Evolutionary conservation across 2,113 vertebrate species (phyloP), one percentile per base, ranked within the genome.

Genomic region (Talpa occidentalis): DNA sequence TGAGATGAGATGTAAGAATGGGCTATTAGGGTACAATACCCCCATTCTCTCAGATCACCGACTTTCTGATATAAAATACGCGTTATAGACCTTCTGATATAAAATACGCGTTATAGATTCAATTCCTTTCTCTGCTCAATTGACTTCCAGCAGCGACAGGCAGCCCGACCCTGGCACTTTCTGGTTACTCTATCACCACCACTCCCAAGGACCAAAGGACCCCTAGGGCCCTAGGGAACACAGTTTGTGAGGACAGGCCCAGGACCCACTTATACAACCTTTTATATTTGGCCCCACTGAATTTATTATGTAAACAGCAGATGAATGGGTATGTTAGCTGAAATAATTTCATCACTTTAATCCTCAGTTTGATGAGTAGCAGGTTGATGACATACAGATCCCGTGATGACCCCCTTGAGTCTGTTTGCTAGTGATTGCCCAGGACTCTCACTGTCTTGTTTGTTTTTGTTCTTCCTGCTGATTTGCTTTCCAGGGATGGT

Each of bases 331-430:
- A 0, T 85, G 37, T 86, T 42, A 30, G 24, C 93, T 70, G 62
- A 76, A 93, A 91, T 93, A 42, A 96, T 86, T 70, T 95, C 49
- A 76, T 87, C 56, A 10, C 81, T 42, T 56, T 47, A 70, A 54
- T 60, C 52, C 64, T 60, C 76, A 47, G 1, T 84, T 86, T 77
- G 67, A 28, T 1, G 0, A 81, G 35, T 64, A 72, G 35, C 49
- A 35, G 62, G 62, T 28, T 70, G 84, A 24, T 56, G 14, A 49
- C 78, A 74, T 56, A 35, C 42, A 69, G 60, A 26, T 56, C 59
- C 59, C 0, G 0, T 47, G 42, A 59, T 28, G 86, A 54, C 87
- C 88, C 59, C 37, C 32, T 0, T 0, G 14, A 28, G 73, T 26
- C 88, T 95, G 37, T 64, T 47, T 49, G 42, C 91, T n/a, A 14